A percentile compares a stretch with the other conserved stretches of the same genome.
phyloP scores from a whole-genome alignment of 2,113 vertebrate genomes.

The Zosterops borbonicus region DNA sequence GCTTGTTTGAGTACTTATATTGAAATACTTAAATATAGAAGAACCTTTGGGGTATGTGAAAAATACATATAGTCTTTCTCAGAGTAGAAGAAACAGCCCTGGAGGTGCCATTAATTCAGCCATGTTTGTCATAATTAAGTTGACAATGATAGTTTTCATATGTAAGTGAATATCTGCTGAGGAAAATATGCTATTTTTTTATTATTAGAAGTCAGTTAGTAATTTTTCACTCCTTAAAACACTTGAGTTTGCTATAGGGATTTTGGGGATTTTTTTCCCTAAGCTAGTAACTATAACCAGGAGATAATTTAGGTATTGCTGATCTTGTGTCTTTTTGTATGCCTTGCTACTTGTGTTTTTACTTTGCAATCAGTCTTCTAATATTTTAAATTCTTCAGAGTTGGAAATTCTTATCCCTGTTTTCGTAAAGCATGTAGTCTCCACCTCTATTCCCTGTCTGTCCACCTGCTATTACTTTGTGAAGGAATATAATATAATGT shows the following conservation, averaged over 20 bases:
- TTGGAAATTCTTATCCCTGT: not conserved
- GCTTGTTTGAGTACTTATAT: not conserved
- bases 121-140: not conserved
- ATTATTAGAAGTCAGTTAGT: not conserved
- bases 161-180: not conserved
- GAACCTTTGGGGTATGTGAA: not conserved
- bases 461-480: not conserved
- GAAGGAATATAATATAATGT: not conserved
- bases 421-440: not conserved
- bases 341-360: not conserved
- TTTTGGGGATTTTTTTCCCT: not conserved
- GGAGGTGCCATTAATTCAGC: not conserved
- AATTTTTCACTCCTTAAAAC: not conserved
- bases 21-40: not conserved
- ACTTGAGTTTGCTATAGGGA: not conserved
- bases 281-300: not conserved
- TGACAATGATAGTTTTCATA: not conserved
- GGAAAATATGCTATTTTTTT: not conserved
- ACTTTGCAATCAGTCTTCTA: not conserved
- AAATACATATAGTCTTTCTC: not conserved
- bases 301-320: not conserved
- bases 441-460: not conserved
- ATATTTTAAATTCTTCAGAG: not conserved
- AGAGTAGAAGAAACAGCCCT: not conserved
- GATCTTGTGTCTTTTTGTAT: not conserved